Conservation (phyloP, 2,113 vertebrate species). For the Amblyornis subalaris region DNA sequence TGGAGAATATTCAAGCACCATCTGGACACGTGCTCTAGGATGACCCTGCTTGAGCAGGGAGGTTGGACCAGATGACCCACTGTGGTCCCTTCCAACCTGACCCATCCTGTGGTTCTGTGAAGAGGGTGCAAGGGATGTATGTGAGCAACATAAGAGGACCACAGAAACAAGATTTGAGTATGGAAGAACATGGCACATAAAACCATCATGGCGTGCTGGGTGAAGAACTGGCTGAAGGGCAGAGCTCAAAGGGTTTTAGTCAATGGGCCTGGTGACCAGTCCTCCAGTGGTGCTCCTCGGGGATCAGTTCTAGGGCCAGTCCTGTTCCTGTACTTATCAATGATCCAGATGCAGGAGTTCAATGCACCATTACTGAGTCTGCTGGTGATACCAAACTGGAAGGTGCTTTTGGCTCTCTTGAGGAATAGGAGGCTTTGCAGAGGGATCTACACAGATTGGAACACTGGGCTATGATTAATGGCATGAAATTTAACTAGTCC, state of each 20-base stretch:
- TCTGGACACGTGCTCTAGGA: not conserved
- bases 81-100: not conserved
- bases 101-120: not conserved
- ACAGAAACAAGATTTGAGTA: not conserved
- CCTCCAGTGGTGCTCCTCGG: not conserved
- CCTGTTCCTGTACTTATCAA: not conserved
- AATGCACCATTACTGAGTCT: not conserved
- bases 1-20: not conserved
- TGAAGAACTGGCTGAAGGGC: not conserved
- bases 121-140: not conserved
- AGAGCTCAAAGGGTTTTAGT: not conserved
- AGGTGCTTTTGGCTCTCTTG: not conserved
- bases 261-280: not conserved
- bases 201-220: not conserved
- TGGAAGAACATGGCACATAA: not conserved
- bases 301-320: not conserved
- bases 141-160: not conserved
- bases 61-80: not conserved
- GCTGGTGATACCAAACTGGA: not conserved
- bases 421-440: not conserved
- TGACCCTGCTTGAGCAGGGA: not conserved
- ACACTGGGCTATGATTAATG: not conserved
- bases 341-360: not conserved
- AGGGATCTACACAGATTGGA: not conserved
- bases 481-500: not conserved